phyloP scores from a whole-genome alignment of 2,113 vertebrate genomes.

The Xiphias gladius region DNA sequence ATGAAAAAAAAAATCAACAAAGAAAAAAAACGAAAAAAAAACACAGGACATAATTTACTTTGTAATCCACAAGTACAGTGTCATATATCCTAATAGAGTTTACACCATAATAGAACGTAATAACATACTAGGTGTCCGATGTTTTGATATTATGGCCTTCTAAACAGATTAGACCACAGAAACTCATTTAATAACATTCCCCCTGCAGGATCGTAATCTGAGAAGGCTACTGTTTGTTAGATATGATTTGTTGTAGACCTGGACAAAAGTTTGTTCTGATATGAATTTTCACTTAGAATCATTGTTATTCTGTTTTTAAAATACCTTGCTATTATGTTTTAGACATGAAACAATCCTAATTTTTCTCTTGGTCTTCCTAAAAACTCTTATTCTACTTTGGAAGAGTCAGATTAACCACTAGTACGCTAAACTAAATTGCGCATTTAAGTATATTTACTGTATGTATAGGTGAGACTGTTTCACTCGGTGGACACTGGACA shows the following conservation, averaged over 20 bases:
- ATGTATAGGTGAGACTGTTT: neutral
- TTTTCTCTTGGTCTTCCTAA: neutral
- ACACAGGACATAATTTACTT: constrained; percentile 13
- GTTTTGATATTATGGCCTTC: constrained; percentile 7
- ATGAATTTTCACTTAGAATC: neutral
- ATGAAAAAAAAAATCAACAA: neutral
- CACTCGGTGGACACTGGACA: neutral
- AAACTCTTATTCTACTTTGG: neutral
- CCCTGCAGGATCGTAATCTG: constrained; percentile 7
- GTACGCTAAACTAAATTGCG: neutral
- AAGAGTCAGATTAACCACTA: neutral
- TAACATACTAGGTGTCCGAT: neutral
- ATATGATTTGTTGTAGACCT: neutral
- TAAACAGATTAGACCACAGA: constrained; percentile 25
- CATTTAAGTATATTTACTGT: neutral
- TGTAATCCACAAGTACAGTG: neutral
- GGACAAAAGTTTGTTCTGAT: constrained; percentile 7
- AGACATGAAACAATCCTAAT: neutral
- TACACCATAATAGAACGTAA: constrained; percentile 1
- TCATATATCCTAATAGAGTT: constrained; percentile 19
- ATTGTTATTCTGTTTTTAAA: neutral
- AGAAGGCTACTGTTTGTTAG: neutral
- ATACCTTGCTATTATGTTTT: neutral
- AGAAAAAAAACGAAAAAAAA: neutral
- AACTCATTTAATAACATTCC: constrained; percentile 18